Base-by-base conservation (phyloP, 2,888 invertebrate species). In the Shargacucullia verbasci region DNA sequence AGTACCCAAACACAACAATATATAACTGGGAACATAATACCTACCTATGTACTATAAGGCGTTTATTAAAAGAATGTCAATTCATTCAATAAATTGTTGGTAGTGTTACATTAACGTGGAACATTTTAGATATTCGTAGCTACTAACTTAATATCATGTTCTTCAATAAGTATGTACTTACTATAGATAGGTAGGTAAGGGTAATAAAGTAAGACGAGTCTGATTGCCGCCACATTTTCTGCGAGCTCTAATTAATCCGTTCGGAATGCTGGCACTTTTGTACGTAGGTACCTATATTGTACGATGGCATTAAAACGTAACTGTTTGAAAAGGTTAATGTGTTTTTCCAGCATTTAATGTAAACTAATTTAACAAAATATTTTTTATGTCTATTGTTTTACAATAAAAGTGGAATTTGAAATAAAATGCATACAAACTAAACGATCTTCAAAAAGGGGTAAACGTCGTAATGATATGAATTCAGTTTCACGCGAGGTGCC, bases 391-490 rank as follows among this genome's bases (percentile, higher is more conserved):
- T 5, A 27, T 27, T 27, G 7, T 7, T 27, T 27, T 27, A 27
- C 20, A 20, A 20, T 20, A 20, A 20, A 20, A 29, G 7, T 9
- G 2, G 9, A 4, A 8, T 29, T 9, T 4, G 29, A 1, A 29
- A 29, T 29, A 29, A 9, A 66, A 57, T 59, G 54, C 56, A 58
- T 48, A 59, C 49, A 58, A 53, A 56, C 53, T 62, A 62, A 61
- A 48, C 50, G 58, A 52, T 52, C 39, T 56, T 35, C 44, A 53
- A 66, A 59, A 43, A 44, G 46, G 14, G 31, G 38, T 13, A 45
- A 50, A 38, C 44, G 33, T 59, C 43, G 66, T 70, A 72, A 59
- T 45, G 53, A 70, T 64, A 70, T 61, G 70, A 65, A 68, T 73
- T 59, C 59, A 62, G 73, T 76, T 58, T 68, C 40, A 48, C 38